Base-by-base conservation (phyloP, 2,888 invertebrate genomes). In the Piscicola geometra region DNA sequence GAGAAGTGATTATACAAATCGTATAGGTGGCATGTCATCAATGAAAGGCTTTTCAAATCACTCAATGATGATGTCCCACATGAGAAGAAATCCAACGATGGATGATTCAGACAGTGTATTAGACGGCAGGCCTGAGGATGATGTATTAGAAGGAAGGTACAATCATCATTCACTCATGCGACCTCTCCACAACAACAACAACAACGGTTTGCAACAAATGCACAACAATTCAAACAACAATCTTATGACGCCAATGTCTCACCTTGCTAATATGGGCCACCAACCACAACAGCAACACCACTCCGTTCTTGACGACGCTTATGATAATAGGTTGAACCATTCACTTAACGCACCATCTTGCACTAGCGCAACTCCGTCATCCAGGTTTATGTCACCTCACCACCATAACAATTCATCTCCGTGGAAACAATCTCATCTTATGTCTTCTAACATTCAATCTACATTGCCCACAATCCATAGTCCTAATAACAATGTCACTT, bases 61-160 rank as follows among this genome's bases (percentile, higher is more conserved):
- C 60, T 56, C 60, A 9, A 56, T 56, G 60, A 47, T 47, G 50
- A 5, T 56, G 21, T 25, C 60, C 3, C 60, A 56, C 25, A 25
- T 56, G 60, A 56, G 60, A 21, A 56, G 60, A 21, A 56, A 56
- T 25, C 60, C 9, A 5, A 18, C 60, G 25, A 5, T 56, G 25
- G 60, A 56, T 56, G 60, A 56, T 5, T 15, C 60, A 25, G 60
- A 56, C 3, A 56, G n/a, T n/a, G 3, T 56, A 15, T 25, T 56
- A 25, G 60, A 56, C n/a, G 25, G n/a, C n/a, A 56, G 60, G 25
- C 5, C 21, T 25, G 60, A 56, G 5, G 60, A 56, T 3, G 60
- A 56, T 56, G 60, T 56, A n/a, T 5, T 56, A n/a, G 60, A 56
- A 56, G 60, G 60, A 56, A 56, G 60, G 60, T 56, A 56, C 25